Evolutionary conservation across 2,113 vertebrate species (phyloP).

Genomic region (Pipra filicauda): DNA sequence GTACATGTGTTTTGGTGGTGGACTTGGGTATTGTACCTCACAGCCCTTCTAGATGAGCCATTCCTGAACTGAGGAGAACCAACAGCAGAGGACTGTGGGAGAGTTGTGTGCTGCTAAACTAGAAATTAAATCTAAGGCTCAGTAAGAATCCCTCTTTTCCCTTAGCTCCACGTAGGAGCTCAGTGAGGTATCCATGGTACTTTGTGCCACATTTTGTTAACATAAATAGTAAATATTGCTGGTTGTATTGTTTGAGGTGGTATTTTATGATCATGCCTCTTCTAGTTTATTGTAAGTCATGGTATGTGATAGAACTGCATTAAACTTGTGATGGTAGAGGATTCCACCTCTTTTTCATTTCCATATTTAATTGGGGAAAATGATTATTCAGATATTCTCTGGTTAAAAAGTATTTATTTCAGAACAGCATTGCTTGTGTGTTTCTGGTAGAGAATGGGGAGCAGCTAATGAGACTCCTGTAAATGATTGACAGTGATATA

Average conservation of each 20-base stretch:
- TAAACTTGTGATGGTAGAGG: not conserved
- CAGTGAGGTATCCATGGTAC: not conserved
- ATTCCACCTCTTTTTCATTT: not conserved
- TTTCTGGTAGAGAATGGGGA: not conserved
- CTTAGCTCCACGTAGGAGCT: not conserved
- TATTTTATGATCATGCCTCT: not conserved
- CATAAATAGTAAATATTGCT: not conserved
- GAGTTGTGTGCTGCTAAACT: not conserved
- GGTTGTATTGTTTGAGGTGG: not conserved
- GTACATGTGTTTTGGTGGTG: not conserved
- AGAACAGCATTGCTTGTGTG: not conserved
- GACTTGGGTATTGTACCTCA: not conserved
- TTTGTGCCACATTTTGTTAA: not conserved
- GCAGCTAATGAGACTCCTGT: not conserved
- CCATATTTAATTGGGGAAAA: not conserved
- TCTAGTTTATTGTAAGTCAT: not conserved
- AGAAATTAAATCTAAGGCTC: not conserved
- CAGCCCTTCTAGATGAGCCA: not conserved
- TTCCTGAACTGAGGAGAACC: not conserved
- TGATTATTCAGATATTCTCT: not conserved
- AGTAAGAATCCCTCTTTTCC: not conserved
- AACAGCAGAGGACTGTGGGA: rapidly evolving
- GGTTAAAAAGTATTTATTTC: not conserved
- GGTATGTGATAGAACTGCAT: not conserved
- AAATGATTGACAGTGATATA: not conserved